Evolutionary conservation across 2,113 vertebrate species (phyloP).

Genomic region (Podocnemis expansa): DNA sequence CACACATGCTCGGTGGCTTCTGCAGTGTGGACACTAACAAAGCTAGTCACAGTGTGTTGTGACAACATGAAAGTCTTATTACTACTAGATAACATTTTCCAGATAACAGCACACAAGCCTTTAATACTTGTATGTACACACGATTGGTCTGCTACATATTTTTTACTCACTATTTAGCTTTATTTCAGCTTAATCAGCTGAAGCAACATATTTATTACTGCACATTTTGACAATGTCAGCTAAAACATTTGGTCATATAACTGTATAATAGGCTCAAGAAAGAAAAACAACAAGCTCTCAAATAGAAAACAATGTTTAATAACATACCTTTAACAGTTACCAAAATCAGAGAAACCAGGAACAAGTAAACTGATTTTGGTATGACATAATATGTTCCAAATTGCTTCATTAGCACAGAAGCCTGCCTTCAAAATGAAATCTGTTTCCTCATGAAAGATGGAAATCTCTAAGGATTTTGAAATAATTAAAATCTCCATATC

Average conservation of each 20-base stretch:
- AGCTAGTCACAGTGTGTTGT: background rate
- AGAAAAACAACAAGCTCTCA: background rate
- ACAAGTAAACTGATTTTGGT: background rate
- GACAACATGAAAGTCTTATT: background rate
- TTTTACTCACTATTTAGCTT: background rate
- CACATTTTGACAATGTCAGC: background rate
- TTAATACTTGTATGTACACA: background rate
- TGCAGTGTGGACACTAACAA: background rate
- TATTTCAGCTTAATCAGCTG: background rate
- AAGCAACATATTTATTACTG: conserved; percentile 23
- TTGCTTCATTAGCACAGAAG: conserved; percentile 20
- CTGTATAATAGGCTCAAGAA: background rate
- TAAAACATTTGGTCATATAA: conserved; percentile 13
- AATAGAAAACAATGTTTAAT: background rate
- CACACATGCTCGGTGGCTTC: background rate
- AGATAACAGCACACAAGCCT: background rate
- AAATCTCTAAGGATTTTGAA: conserved; percentile 34
- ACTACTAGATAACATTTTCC: background rate
- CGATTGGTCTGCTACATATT: background rate
- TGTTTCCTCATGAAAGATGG: background rate
- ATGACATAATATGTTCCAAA: conserved; percentile 5
- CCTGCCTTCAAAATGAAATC: background rate
- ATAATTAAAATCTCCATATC: background rate
- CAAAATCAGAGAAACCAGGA: conserved; percentile 11
- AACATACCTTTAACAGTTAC: conserved; percentile 25